A percentile compares a stretch with the other conserved stretches of the same genome.
phyloP scores from a whole-genome alignment of 2,113 vertebrate species.

The Dascyllus trimaculatus region DNA sequence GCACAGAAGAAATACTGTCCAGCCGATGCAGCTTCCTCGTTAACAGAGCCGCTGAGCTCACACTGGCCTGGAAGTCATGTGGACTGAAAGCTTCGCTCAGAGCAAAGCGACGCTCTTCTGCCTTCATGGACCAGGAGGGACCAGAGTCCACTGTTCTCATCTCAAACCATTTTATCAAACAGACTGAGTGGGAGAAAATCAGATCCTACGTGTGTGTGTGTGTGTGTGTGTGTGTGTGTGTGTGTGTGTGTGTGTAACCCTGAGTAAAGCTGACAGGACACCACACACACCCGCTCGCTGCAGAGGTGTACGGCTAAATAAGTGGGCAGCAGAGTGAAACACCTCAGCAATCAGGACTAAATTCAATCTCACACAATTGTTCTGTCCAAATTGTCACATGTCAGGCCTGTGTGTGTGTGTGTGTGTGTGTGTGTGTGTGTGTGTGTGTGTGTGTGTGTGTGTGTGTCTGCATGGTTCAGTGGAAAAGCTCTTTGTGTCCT shows the following conservation, averaged over 20 bases:
- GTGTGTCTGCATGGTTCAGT: conserved; percentile 1
- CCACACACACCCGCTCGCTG: neutral
- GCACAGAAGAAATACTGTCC: conserved; percentile 24
- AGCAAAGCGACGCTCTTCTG: neutral
- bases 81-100: neutral
- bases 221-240: conserved; percentile 19
- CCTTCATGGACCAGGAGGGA: neutral
- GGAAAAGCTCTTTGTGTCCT: conserved; percentile 8
- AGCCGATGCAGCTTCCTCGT: conserved; percentile 10
- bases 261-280: conserved; percentile 42
- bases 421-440: conserved; percentile 5
- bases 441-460: conserved; percentile 16
- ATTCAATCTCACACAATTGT: conserved; percentile 62
- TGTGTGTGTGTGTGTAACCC: conserved; percentile 14
- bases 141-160: conserved; percentile 14
- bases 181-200: neutral
- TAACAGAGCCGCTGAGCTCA: conserved; percentile 18
- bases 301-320: conserved; percentile 32
- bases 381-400: conserved; percentile 55
- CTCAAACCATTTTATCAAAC: conserved; percentile 6
- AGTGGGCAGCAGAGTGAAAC: conserved; percentile 46
- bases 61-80: conserved; percentile 5
- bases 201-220: neutral
- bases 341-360: conserved; percentile 47
- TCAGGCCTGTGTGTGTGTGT: conserved; percentile 10